Conservation (phyloP, 2,113 vertebrate genomes). For the Salvelinus sp. region DNA sequence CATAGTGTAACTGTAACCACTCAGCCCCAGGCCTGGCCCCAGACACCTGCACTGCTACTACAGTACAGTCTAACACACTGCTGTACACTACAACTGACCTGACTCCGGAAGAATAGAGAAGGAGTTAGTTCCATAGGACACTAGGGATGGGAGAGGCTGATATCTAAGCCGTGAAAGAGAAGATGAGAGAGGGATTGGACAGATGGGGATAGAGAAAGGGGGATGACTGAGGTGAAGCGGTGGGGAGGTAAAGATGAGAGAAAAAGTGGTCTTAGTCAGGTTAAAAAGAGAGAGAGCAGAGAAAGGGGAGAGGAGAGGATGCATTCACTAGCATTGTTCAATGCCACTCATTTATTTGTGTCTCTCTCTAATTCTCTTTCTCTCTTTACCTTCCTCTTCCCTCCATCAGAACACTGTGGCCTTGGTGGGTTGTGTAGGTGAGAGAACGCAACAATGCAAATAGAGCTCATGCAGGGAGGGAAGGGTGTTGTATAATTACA, state of each 20-base stretch:
- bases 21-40: background rate
- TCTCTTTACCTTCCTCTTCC: background rate
- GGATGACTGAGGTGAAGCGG: background rate
- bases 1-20: background rate
- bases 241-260: background rate
- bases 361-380: slow-evolving; percentile 10
- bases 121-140: background rate
- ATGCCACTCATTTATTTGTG: background rate
- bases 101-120: background rate
- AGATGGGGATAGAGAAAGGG: background rate
- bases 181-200: background rate
- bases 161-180: background rate
- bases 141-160: background rate
- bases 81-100: background rate
- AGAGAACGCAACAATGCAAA: background rate
- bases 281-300: background rate
- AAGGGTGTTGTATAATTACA: no score
- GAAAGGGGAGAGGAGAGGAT: slow-evolving; percentile 38
- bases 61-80: no score
- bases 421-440: background rate
- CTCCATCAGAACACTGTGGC: background rate
- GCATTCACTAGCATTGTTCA: slow-evolving; percentile 28
- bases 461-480: no score
- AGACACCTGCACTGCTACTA: background rate
- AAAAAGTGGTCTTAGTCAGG: background rate